phyloP scores from a whole-genome alignment of 2,797 vertebrate genomes.

The Phyllotis vaccarum region DNA sequence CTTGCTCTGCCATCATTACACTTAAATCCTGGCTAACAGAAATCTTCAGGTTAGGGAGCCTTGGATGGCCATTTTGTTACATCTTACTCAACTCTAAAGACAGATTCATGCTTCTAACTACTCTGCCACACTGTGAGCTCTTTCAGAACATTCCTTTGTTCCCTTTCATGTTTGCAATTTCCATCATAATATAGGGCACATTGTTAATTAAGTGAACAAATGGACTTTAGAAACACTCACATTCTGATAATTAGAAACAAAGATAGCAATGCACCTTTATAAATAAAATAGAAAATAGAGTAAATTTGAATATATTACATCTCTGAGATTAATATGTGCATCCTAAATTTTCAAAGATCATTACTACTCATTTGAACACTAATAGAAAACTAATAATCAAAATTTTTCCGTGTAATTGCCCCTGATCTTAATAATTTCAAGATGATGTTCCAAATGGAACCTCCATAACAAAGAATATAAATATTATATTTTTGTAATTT shows the following conservation, averaged over 20 bases:
- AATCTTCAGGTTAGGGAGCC: neutral
- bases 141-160: neutral
- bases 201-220: neutral
- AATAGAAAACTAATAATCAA: slow-evolving; percentile 73
- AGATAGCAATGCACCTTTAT: neutral
- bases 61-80: neutral
- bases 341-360: slow-evolving; percentile 73
- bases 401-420: slow-evolving; percentile 76
- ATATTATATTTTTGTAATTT: slow-evolving; percentile 85
- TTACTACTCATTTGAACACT: slow-evolving; percentile 64
- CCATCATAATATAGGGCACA: neutral
- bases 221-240: slow-evolving; percentile 33
- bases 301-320: slow-evolving; percentile 72
- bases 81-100: neutral
- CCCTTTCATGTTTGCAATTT: neutral
- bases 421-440: slow-evolving; percentile 85
- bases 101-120: neutral
- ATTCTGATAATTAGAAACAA: slow-evolving; percentile 45
- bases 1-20: neutral
- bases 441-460: slow-evolving; percentile 81
- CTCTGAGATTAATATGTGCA: slow-evolving; percentile 71
- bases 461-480: slow-evolving; percentile 78
- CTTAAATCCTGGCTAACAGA: neutral
- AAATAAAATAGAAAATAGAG: slow-evolving; percentile 1
- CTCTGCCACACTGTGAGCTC: neutral